Evolutionary conservation across 1,140 invertebrate species (phyloP).

Genomic region (Acromyrmex echinatior): DNA sequence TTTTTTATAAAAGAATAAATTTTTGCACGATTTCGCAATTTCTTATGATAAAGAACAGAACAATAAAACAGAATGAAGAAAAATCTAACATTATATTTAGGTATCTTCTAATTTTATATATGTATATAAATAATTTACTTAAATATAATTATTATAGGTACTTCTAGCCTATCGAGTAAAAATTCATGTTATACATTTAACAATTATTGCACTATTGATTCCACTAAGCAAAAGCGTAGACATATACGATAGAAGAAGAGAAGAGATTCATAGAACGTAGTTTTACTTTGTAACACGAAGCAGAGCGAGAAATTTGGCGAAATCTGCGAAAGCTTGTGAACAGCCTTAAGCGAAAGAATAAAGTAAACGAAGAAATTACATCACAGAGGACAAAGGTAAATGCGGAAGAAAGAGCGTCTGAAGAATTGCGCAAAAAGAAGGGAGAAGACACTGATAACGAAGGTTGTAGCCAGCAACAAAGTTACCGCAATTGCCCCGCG

Average conservation of each 20-base stretch:
- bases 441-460: conserved; percentile 33
- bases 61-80: not conserved
- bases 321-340: conserved; percentile 19
- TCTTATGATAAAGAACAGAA: not conserved
- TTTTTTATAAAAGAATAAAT: not conserved
- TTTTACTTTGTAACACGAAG: not conserved
- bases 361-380: conserved; percentile 28
- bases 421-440: conserved; percentile 18
- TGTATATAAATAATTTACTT: not conserved
- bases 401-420: not conserved
- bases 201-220: not conserved
- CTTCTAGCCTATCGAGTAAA: not conserved
- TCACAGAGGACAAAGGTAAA: conserved; percentile 28
- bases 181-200: not conserved
- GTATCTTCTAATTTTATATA: not conserved
- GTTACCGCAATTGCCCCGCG: conserved; percentile 28
- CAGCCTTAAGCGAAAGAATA: not conserved
- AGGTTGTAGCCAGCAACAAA: conserved; percentile 29
- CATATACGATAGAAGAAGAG: not conserved
- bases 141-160: not conserved
- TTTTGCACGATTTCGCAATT: not conserved
- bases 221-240: not conserved
- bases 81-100: not conserved
- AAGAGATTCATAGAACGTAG: not conserved
- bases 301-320: not conserved